Percentiles rank a stretch among this genome's conserved stretches.
phyloP scores from a whole-genome alignment of 2,888 invertebrate species.

The Cotesia congregata region DNA sequence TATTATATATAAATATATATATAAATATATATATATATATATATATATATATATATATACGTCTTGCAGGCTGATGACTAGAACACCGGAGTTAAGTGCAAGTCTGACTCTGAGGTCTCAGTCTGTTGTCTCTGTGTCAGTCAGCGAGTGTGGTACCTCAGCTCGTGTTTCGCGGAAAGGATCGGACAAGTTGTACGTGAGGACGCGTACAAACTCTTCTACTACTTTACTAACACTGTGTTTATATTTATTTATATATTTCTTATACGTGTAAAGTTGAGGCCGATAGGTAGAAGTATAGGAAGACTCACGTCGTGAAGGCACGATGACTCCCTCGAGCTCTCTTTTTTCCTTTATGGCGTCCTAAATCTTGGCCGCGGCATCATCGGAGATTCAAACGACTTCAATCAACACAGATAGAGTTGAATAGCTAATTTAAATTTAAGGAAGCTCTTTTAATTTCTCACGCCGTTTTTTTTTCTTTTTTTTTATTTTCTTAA shows the following conservation, averaged over 20 bases:
- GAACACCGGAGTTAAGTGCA: constrained; percentile 40
- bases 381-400: constrained; percentile 36
- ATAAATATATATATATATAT: constrained; percentile 28
- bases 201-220: constrained; percentile 59
- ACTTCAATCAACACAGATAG: constrained; percentile 5
- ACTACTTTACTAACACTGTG: constrained; percentile 10
- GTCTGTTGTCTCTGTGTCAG: constrained; percentile 48
- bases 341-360: constrained; percentile 26
- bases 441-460: constrained; percentile 30
- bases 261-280: constrained; percentile 13
- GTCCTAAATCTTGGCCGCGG: constrained; percentile 37
- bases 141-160: constrained; percentile 48
- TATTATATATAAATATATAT: constrained; percentile 29
- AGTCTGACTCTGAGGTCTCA: too few species aligned
- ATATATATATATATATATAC: constrained; percentile 35
- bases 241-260: constrained; percentile 31
- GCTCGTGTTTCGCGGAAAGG: constrained; percentile 64
- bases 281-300: constrained; percentile 44
- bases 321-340: constrained; percentile 45
- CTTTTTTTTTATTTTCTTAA: constrained; percentile 15
- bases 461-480: constrained; percentile 32
- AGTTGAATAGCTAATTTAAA: neutral
- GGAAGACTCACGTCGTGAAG: constrained; percentile 45
- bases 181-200: constrained; percentile 64
- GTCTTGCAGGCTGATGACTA: constrained; percentile 58